Evolutionary conservation across 2,113 vertebrate species (phyloP).

Genomic region (Arenaria interpres): DNA sequence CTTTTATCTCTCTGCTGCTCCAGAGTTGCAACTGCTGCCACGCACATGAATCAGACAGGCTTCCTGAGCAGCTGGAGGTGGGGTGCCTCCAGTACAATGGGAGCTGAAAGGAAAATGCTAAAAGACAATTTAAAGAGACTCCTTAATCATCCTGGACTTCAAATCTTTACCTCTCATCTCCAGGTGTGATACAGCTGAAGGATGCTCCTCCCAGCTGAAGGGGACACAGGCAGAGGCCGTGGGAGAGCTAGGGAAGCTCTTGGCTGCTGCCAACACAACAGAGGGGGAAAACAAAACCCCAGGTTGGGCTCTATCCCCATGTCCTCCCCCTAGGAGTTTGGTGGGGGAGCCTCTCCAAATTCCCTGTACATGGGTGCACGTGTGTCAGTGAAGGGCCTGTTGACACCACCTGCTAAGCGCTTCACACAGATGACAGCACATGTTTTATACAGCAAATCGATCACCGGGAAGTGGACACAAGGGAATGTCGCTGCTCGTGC

Average conservation of each 20-base stretch:
- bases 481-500: accelerated
- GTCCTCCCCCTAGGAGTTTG: accelerated
- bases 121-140: slow-evolving; percentile 20
- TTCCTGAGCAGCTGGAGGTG: not conserved
- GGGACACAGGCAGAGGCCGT: not conserved
- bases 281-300: not conserved
- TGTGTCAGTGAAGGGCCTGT: not conserved
- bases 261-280: not conserved
- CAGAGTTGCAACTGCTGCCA: not conserved
- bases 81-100: not conserved
- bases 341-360: not conserved
- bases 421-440: too few species aligned
- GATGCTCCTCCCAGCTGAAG: not conserved
- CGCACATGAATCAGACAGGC: not conserved
- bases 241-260: not conserved
- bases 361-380: accelerated
- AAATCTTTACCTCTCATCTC: not conserved
- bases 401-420: not conserved
- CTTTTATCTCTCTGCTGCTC: slow-evolving; percentile 32
- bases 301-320: not conserved
- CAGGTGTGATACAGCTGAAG: not conserved
- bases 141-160: not conserved
- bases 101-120: not conserved
- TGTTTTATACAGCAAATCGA: not conserved
- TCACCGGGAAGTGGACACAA: not conserved